Conservation (phyloP, 1,140 invertebrate genomes). For the Harlomillsia oculata region DNA sequence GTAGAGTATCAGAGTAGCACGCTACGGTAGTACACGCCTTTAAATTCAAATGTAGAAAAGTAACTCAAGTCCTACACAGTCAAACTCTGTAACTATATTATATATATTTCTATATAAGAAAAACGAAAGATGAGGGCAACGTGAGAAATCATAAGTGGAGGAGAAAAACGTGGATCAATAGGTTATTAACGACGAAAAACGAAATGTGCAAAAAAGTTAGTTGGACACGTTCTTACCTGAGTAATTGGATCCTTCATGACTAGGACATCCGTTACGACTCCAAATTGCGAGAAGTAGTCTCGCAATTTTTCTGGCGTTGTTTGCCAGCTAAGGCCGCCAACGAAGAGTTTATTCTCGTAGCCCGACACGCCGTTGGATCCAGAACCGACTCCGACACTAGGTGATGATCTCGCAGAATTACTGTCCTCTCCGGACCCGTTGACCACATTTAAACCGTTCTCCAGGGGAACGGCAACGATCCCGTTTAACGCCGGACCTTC, state of each 20-base stretch:
- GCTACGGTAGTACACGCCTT: too few species aligned
- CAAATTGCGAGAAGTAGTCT: conserved; percentile 85
- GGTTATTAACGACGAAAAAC: too few species aligned
- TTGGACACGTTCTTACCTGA: too few species aligned
- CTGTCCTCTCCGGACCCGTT: conserved; percentile 43
- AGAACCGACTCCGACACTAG: conserved; percentile 39
- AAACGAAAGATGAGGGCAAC: too few species aligned
- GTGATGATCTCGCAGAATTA: conserved; percentile 38
- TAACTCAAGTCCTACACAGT: too few species aligned
- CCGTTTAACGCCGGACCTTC: conserved; percentile 29
- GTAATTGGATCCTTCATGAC: conserved; percentile 91
- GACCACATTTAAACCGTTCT: conserved; percentile 27
- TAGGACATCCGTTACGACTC: conserved; percentile 79
- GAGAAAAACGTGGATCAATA: too few species aligned
- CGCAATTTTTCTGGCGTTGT: conserved; percentile 79
- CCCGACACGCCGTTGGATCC: conserved; percentile 57
- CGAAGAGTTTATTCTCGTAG: conserved; percentile 60
- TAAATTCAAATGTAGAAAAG: too few species aligned
- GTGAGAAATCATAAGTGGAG: too few species aligned
- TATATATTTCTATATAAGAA: too few species aligned
- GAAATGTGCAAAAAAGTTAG: too few species aligned
- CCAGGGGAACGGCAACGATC: conserved; percentile 29
- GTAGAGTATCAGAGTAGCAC: too few species aligned
- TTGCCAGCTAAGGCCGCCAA: conserved; percentile 82
- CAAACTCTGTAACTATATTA: too few species aligned